Evolutionary conservation across 2,113 vertebrate genomes (phyloP).

Genomic region (Callaeas wilsoni): DNA sequence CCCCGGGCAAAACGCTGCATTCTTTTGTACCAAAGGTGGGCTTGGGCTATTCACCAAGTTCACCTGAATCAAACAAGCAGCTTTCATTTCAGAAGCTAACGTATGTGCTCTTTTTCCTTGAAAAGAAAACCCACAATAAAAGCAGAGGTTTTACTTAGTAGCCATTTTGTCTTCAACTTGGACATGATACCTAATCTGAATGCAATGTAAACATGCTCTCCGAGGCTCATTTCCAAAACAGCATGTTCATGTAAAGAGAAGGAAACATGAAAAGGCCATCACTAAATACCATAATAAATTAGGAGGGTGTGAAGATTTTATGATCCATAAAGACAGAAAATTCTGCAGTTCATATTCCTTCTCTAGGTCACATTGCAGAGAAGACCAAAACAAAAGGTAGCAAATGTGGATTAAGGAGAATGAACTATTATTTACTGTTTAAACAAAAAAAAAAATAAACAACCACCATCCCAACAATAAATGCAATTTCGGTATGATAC

Average conservation of each 20-base stretch:
- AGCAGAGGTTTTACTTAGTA: conserved; percentile 51
- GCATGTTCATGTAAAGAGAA: background rate
- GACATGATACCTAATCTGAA: conserved; percentile 52
- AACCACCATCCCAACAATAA: background rate
- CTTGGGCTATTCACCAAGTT: background rate
- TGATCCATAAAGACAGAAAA: conserved; percentile 13
- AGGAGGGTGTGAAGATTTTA: background rate
- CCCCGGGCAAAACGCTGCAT: background rate
- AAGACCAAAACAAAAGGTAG: conserved; percentile 61
- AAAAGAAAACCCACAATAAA: conserved; percentile 4
- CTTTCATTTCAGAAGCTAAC: background rate
- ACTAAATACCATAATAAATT: background rate
- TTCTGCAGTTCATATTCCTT: background rate
- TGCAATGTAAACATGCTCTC: conserved; percentile 57
- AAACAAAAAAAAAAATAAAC: background rate
- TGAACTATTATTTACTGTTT: background rate
- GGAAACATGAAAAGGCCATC: background rate
- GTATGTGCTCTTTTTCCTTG: background rate
- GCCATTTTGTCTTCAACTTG: conserved; percentile 71
- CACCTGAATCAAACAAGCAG: background rate
- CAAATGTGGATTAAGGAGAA: background rate
- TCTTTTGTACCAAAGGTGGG: background rate
- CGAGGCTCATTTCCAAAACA: conserved; percentile 9
- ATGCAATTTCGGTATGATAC: background rate
- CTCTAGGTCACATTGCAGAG: conserved; percentile 40